A percentile compares a stretch with the other conserved stretches of the same genome.
Conservation (phyloP, 1,140 invertebrate genomes). For the Colletes latitarsis region DNA sequence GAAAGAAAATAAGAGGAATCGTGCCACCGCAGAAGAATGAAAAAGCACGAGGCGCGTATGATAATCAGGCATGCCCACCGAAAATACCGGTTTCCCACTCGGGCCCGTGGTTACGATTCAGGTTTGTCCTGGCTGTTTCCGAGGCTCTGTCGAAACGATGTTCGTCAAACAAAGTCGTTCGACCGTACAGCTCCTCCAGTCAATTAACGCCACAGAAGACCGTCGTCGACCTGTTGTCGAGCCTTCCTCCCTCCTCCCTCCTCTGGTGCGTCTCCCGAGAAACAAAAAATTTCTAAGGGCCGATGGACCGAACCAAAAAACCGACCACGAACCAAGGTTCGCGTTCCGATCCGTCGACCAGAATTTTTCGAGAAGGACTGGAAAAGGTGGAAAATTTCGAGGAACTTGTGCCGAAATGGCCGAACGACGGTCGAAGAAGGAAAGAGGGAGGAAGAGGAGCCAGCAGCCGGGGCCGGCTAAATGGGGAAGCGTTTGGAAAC, state of each 20-base stretch:
- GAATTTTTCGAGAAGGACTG: not conserved
- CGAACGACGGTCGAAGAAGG: not conserved
- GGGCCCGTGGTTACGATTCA: slow-evolving; percentile 62
- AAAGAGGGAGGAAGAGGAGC: slow-evolving; percentile 15
- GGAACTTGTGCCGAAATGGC: not conserved
- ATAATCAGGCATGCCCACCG: slow-evolving; percentile 61
- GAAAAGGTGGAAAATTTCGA: not conserved
- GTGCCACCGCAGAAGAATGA: slow-evolving; percentile 50
- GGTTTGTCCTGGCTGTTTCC: slow-evolving; percentile 60
- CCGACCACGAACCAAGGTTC: slow-evolving; percentile 1
- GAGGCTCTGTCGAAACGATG: slow-evolving; percentile 63
- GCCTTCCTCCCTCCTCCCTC: not conserved
- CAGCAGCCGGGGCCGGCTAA: not conserved
- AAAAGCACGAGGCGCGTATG: slow-evolving; percentile 58
- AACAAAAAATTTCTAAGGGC: slow-evolving; percentile 35
- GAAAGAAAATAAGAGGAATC: slow-evolving; percentile 8
- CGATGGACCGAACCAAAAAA: slow-evolving; percentile 19
- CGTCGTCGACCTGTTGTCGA: slow-evolving; percentile 37
- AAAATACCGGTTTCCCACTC: slow-evolving; percentile 67
- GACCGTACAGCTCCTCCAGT: slow-evolving; percentile 60
- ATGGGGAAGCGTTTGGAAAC: slow-evolving; percentile 1
- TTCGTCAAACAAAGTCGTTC: slow-evolving; percentile 67
- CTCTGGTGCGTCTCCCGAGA: slow-evolving; percentile 6
- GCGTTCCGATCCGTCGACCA: slow-evolving; percentile 34
- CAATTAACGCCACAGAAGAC: slow-evolving; percentile 61